phyloP scores from a whole-genome alignment of 2,888 invertebrate genomes.

The Ennomos fuscantarius region DNA sequence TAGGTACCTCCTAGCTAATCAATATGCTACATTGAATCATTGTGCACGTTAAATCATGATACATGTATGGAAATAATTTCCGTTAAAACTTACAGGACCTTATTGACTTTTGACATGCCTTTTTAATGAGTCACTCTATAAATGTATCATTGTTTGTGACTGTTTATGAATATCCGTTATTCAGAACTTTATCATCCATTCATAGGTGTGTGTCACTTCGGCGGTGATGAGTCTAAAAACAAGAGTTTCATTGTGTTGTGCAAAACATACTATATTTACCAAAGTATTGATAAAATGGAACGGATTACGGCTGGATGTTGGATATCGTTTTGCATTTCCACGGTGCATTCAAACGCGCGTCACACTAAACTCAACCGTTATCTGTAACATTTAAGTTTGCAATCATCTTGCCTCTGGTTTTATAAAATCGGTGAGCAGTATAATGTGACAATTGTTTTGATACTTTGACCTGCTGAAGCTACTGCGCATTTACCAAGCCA shows the following conservation, averaged over 20 bases:
- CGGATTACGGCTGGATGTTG: slow-evolving; percentile 49
- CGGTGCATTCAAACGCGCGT: slow-evolving; percentile 39
- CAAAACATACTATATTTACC: slow-evolving; percentile 40
- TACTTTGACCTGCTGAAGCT: slow-evolving; percentile 52
- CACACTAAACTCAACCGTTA: slow-evolving; percentile 37
- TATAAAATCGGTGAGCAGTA: slow-evolving; percentile 14
- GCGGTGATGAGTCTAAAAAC: slow-evolving; percentile 45
- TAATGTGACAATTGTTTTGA: slow-evolving; percentile 42
- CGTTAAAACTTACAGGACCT: slow-evolving; percentile 59
- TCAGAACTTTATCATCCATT: slow-evolving; percentile 55
- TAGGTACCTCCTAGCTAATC: slow-evolving; percentile 45
- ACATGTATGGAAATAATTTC: slow-evolving; percentile 67
- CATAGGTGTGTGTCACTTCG: slow-evolving; percentile 39
- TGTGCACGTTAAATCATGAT: slow-evolving; percentile 62
- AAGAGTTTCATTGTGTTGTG: slow-evolving; percentile 51
- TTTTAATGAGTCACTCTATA: slow-evolving; percentile 57
- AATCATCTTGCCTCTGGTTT: slow-evolving; percentile 3
- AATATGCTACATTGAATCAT: slow-evolving; percentile 62
- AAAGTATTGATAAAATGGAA: slow-evolving; percentile 46
- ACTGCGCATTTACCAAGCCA: slow-evolving; percentile 55
- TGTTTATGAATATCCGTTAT: slow-evolving; percentile 53
- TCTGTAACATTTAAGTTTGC: neutral
- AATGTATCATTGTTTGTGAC: slow-evolving; percentile 51
- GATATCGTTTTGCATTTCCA: slow-evolving; percentile 47
- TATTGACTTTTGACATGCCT: slow-evolving; percentile 58